phyloP scores from a whole-genome alignment of 2,113 vertebrate genomes.

The Pao palembangensis region DNA sequence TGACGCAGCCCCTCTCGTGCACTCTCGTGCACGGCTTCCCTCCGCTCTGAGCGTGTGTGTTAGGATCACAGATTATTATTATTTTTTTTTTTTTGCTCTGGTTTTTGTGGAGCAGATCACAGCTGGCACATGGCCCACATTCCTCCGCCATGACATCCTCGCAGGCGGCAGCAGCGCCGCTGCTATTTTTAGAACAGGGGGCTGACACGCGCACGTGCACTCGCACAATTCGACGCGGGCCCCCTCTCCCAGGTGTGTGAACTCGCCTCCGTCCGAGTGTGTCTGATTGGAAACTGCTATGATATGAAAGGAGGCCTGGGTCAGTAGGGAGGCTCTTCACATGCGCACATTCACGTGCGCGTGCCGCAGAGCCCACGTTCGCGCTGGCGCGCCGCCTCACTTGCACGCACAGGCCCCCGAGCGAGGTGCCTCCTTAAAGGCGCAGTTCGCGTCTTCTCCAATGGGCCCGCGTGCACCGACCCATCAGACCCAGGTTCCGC shows the following conservation, averaged over 20 bases:
- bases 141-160: slow-evolving; percentile 69
- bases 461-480: too few species aligned
- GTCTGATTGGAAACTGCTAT: too few species aligned
- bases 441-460: not conserved
- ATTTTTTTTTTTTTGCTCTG: slow-evolving; percentile 43
- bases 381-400: slow-evolving; percentile 9
- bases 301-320: too few species aligned
- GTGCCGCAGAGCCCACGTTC: slow-evolving; percentile 7
- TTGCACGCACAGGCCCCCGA: slow-evolving; percentile 4
- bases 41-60: slow-evolving; percentile 40
- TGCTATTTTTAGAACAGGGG: slow-evolving; percentile 64
- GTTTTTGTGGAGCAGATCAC: slow-evolving; percentile 63
- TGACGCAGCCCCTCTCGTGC: slow-evolving; percentile 33
- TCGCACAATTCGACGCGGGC: too few species aligned
- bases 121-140: slow-evolving; percentile 69
- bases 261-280: not conserved
- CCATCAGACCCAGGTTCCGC: too few species aligned
- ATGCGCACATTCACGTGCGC: not conserved
- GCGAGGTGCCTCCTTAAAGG: slow-evolving; percentile 30
- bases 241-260: not conserved
- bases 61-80: slow-evolving; percentile 71
- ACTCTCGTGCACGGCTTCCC: not conserved
- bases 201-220: not conserved
- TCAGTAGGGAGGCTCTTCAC: not conserved
- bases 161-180: slow-evolving; percentile 41